A percentile compares a stretch with the other conserved stretches of the same genome.
phyloP scores from a whole-genome alignment of 2,113 vertebrate genomes.

The Muntiacus reevesi region DNA sequence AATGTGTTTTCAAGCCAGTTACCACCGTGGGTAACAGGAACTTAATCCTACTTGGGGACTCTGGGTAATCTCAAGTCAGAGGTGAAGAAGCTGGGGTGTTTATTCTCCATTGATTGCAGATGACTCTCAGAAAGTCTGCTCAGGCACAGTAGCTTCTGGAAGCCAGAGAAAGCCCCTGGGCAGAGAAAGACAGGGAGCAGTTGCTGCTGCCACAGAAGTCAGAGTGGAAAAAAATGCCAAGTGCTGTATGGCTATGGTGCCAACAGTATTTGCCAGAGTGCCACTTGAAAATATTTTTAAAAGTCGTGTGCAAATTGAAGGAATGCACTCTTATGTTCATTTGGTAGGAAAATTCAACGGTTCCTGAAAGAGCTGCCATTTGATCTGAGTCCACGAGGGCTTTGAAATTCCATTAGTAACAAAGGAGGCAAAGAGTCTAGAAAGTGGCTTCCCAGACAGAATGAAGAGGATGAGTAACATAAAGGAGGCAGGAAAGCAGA shows the following conservation, averaged over 20 bases:
- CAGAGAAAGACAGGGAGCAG: neutral
- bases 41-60: neutral
- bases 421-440: neutral
- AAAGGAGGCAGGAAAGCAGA: neutral
- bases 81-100: neutral
- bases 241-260: neutral
- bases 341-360: neutral
- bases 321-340: neutral
- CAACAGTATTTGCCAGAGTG: neutral
- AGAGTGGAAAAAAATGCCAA: neutral
- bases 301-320: neutral
- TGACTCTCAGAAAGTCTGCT: neutral
- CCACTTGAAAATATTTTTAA: neutral
- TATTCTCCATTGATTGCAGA: neutral
- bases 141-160: neutral
- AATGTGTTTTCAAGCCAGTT: neutral
- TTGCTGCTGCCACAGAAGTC: neutral
- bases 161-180: neutral
- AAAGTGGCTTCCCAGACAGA: neutral
- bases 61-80: neutral
- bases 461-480: neutral
- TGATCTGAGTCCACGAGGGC: neutral
- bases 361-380: constrained; percentile 10
- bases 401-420: neutral
- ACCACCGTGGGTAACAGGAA: neutral